Conservation (phyloP, 2,888 invertebrate genomes). For the Euphydryas editha region DNA sequence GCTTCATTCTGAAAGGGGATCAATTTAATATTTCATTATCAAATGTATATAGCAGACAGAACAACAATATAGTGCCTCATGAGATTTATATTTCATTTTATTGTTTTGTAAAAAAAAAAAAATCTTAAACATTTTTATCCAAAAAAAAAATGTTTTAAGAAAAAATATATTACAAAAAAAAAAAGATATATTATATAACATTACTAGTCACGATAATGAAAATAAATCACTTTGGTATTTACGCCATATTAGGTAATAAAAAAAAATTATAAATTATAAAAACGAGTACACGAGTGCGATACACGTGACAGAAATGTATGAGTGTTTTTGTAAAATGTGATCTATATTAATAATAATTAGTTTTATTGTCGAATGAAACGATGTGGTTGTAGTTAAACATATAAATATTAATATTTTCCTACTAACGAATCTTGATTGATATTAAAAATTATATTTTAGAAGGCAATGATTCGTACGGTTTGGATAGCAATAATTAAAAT, state of each 20-base stretch:
- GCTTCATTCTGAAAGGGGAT: neutral
- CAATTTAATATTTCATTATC: constrained; percentile 4
- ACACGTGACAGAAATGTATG: constrained; percentile 59
- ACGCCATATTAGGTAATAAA: constrained; percentile 56
- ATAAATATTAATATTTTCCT: constrained; percentile 14
- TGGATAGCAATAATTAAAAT: constrained; percentile 28
- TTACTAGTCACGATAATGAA: constrained; percentile 66
- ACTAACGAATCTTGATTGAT: constrained; percentile 18
- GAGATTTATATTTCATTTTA: constrained; percentile 49
- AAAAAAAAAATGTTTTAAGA: constrained; percentile 55
- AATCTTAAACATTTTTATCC: constrained; percentile 61
- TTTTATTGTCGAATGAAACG: constrained; percentile 44
- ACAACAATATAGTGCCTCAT: constrained; percentile 45
- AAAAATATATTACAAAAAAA: constrained; percentile 39
- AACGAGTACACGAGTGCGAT: constrained; percentile 44
- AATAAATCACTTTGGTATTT: constrained; percentile 51
- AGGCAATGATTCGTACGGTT: constrained; percentile 41
- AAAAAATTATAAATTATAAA: constrained; percentile 45
- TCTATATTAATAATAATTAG: constrained; percentile 65
- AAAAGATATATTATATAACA: constrained; percentile 49
- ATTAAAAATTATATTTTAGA: constrained; percentile 35
- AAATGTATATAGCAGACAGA: constrained; percentile 25
- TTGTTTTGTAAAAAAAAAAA: constrained; percentile 20
- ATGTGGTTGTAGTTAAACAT: constrained; percentile 11
- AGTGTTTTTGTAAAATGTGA: constrained; percentile 69